Percentiles rank a stretch among this genome's conserved stretches.
phyloP scores from a whole-genome alignment of 2,888 invertebrate genomes.

The Rapana venosa region DNA sequence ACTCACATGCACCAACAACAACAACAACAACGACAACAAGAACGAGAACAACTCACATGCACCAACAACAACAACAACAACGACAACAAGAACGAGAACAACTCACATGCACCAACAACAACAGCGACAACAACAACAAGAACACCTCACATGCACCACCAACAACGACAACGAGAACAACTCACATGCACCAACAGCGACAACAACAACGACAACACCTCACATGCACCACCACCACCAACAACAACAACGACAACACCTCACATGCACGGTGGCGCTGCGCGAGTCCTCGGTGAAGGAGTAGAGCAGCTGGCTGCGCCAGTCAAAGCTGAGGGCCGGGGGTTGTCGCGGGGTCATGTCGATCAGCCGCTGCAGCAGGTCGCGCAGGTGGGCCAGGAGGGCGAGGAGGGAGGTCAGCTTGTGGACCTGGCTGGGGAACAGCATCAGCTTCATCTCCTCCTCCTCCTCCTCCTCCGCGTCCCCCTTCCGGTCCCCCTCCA shows the following conservation, averaged over 20 bases:
- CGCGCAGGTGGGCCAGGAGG: conserved; percentile 70
- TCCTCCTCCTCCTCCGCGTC: conserved; percentile 46
- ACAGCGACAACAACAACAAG: too few species aligned
- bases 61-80: background rate
- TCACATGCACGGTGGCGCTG: conserved; percentile 58
- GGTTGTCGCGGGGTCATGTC: conserved; percentile 53
- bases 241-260: too few species aligned
- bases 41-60: too few species aligned
- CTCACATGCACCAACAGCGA: too few species aligned
- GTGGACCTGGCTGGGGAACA: conserved; percentile 75
- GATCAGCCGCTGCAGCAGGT: conserved; percentile 62
- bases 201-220: background rate
- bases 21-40: too few species aligned
- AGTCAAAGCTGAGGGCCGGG: conserved; percentile 66
- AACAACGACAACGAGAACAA: too few species aligned
- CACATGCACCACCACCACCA: conserved; percentile 38
- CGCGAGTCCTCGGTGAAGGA: conserved; percentile 60
- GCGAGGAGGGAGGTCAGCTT: conserved; percentile 71
- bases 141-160: too few species aligned
- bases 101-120: conserved; percentile 24
- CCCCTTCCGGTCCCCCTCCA: conserved; percentile 44
- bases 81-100: background rate
- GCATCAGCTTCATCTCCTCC: conserved; percentile 64
- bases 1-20: too few species aligned
- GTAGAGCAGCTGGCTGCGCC: conserved; percentile 70